These are phyloP conservation scores for Sminthurides bifidus DNA, from an alignment of 1,140 invertebrate species.

Conservation along the genomic window DNA sequence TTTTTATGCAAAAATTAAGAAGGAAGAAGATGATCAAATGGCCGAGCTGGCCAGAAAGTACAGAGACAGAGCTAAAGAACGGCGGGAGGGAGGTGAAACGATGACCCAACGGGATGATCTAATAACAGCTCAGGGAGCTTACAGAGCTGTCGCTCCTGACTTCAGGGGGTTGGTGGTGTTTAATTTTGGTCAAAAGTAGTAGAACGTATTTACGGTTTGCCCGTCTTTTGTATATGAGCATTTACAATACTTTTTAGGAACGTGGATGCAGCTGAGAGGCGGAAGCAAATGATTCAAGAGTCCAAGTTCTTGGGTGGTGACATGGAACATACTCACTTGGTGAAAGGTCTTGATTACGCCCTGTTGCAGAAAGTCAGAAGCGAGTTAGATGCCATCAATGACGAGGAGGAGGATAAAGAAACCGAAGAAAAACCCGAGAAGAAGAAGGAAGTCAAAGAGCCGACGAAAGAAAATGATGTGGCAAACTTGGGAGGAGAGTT, in stretches of 20 bases:
- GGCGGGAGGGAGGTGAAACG: slow-evolving; percentile 72
- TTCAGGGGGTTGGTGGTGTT: slow-evolving; percentile 20
- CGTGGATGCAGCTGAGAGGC: slow-evolving; percentile 85
- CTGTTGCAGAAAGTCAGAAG: slow-evolving; percentile 82
- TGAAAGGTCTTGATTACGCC: slow-evolving; percentile 98
- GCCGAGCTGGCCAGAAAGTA: slow-evolving; percentile 92
- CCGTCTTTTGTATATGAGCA: background rate
- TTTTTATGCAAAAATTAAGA: slow-evolving; percentile 37
- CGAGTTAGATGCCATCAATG: slow-evolving; percentile 66
- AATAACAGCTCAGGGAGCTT: slow-evolving; percentile 75
- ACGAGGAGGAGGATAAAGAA: slow-evolving; percentile 66
- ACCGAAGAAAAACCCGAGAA: slow-evolving; percentile 13
- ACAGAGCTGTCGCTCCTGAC: slow-evolving; percentile 88
- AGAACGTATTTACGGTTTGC: background rate
- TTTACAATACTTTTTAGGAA: slow-evolving; percentile 34
- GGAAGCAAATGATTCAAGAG: slow-evolving; percentile 93
- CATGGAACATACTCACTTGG: slow-evolving; percentile 99
- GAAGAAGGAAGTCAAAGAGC: slow-evolving; percentile 21
- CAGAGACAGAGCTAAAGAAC: slow-evolving; percentile 81
- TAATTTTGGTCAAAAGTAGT: background rate
- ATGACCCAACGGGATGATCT: slow-evolving; percentile 73
- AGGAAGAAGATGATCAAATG: slow-evolving; percentile 93
- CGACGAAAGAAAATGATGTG: slow-evolving; percentile 39
- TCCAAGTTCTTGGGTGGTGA: slow-evolving; percentile 99
- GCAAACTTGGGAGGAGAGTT: slow-evolving; percentile 44